phyloP scores from a whole-genome alignment of 2,888 invertebrate species.

The Chrysolina oricalcia region DNA sequence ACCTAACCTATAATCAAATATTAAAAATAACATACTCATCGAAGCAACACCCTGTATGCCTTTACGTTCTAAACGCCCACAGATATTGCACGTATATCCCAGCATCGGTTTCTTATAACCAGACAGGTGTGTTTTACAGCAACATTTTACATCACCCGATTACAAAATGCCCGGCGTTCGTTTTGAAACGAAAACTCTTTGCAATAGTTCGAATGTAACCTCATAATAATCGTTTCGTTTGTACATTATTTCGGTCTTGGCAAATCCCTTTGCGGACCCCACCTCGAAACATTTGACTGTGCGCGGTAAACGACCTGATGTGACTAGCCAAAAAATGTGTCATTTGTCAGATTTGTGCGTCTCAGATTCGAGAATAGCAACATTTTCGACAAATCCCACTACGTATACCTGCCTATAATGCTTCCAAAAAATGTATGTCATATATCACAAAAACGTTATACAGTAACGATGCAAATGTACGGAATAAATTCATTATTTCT shows the following conservation, averaged over 20 bases:
- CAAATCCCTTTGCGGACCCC: constrained; percentile 2
- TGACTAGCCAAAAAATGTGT: not conserved
- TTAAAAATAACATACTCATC: not conserved
- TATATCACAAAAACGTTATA: too few species aligned
- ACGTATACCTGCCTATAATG: too few species aligned
- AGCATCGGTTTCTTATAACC: constrained; percentile 35
- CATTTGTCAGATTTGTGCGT: not conserved
- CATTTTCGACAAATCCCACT: too few species aligned
- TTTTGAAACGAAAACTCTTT: constrained; percentile 46
- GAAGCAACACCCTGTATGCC: constrained; percentile 7
- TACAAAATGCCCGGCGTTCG: constrained; percentile 34
- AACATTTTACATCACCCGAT: constrained; percentile 33
- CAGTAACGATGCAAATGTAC: too few species aligned
- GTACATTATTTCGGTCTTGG: constrained; percentile 34
- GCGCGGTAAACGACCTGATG: constrained; percentile 18
- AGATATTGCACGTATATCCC: constrained; percentile 20
- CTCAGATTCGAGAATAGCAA: not conserved
- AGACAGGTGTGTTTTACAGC: constrained; percentile 40
- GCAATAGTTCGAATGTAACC: constrained; percentile 39
- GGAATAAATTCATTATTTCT: too few species aligned
- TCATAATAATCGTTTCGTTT: constrained; percentile 27
- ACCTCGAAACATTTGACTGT: constrained; percentile 10
- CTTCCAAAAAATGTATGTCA: too few species aligned
- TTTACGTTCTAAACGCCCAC: constrained; percentile 21
- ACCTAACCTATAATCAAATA: too few species aligned